phyloP scores from a whole-genome alignment of 2,888 invertebrate species.

The Drosophila mulleri region DNA sequence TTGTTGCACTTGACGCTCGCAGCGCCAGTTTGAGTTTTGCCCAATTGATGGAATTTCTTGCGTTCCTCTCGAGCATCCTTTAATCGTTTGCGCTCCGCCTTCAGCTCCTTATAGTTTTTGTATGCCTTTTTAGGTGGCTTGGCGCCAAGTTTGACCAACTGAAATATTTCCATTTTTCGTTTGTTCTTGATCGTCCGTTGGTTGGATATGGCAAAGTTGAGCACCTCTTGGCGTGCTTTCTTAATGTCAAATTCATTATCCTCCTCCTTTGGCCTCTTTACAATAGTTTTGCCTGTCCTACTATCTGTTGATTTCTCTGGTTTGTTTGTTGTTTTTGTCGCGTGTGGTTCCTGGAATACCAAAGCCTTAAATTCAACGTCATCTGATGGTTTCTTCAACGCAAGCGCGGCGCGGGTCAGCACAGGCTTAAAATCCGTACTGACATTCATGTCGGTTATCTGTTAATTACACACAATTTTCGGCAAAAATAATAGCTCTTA shows the following conservation, averaged over 20 bases:
- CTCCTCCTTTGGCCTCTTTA: not conserved
- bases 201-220: slow-evolving; percentile 91
- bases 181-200: slow-evolving; percentile 90
- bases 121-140: slow-evolving; percentile 90
- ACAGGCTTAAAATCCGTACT: slow-evolving; percentile 78
- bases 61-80: slow-evolving; percentile 86
- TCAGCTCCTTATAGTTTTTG: slow-evolving; percentile 90
- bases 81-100: slow-evolving; percentile 87
- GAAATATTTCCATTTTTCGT: slow-evolving; percentile 91
- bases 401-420: slow-evolving; percentile 82
- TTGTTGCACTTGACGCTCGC: slow-evolving; percentile 86
- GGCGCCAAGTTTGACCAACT: slow-evolving; percentile 92
- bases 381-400: slow-evolving; percentile 58
- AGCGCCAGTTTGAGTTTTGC: slow-evolving; percentile 88
- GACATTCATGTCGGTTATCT: slow-evolving; percentile 47
- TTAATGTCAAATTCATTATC: slow-evolving; percentile 89
- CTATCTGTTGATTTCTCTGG: slow-evolving; percentile 3
- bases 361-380: slow-evolving; percentile 72
- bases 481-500: not conserved
- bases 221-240: slow-evolving; percentile 91
- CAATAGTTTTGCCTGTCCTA: not conserved
- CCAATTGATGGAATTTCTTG: slow-evolving; percentile 86
- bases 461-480: slow-evolving; percentile 2
- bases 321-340: not conserved
- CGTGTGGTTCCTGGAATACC: slow-evolving; percentile 78